Evolutionary conservation across 2,888 invertebrate genomes (phyloP), one percentile per base, ranked within the genome.

Genomic region (Apotomis betuletana): DNA sequence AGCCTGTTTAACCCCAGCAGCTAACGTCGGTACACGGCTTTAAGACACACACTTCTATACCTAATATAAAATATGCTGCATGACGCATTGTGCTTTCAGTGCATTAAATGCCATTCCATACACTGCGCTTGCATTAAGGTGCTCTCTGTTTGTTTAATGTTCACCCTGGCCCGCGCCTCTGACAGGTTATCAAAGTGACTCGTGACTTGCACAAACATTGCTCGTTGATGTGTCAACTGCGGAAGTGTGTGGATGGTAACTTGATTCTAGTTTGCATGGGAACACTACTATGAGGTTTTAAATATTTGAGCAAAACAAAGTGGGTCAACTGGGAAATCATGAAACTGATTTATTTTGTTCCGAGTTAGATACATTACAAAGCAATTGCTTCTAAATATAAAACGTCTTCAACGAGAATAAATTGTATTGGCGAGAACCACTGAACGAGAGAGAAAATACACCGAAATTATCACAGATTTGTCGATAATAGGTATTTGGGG

Each of bases 131-230:
- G 70, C 73, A 67, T 73, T 77, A 78, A 76, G 75, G 77, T 80
- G 75, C 78, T 71, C 78, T 77, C 79, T 81, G 80, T 81, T 81
- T 81, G 77, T 79, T 80, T 82, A 78, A 80, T 76, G 77, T 58
- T 75, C 59, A 61, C 62, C 69, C 74, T 67, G 68, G 63, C 76
- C 76, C 78, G 79, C 81, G 57, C 76, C 79, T 76, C 77, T 76
- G 62, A 49, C 61, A 51, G 38, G 46, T 49, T 69, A 72, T 68
- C 72, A 72, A 68, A 72, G 51, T 57, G 60, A 71, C 67, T 59
- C 63, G 72, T 68, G 67, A 72, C 72, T 72, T 68, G 63, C 67
- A 63, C 68, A 68, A 72, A 72, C 63, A 72, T 67, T 10, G 59
- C 54, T 63, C 63, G 67, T 72, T 58, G 67, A 68, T 63, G 62